Conservation (phyloP, 2,888 invertebrate genomes). For the Tillus elongatus region DNA sequence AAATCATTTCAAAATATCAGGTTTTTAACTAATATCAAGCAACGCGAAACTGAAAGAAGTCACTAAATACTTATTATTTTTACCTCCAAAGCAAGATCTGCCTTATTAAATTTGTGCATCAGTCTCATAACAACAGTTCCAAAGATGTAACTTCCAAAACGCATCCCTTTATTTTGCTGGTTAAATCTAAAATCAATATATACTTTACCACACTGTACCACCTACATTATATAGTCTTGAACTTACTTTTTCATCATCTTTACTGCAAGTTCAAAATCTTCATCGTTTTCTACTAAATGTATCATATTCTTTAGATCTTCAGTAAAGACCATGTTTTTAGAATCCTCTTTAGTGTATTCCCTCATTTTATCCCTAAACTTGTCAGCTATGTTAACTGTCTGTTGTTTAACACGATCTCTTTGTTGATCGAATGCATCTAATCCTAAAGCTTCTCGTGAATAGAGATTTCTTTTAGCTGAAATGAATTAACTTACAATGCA, state of each 20-base stretch:
- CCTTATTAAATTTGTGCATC: conserved; percentile 60
- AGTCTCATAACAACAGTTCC: conserved; percentile 77
- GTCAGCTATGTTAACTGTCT: conserved; percentile 53
- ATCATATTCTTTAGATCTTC: conserved; percentile 79
- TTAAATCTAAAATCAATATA: conserved; percentile 50
- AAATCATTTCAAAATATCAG: too few species aligned
- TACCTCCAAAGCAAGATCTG: conserved; percentile 55
- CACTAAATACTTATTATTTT: conserved; percentile 15
- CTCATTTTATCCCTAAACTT: conserved; percentile 64
- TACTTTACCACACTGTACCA: not conserved
- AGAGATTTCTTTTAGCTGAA: conserved; percentile 44
- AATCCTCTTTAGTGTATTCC: conserved; percentile 48
- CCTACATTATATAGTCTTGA: conserved; percentile 6
- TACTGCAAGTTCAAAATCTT: conserved; percentile 54
- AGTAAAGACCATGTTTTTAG: conserved; percentile 64
- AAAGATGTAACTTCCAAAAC: conserved; percentile 74
- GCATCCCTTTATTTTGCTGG: conserved; percentile 56
- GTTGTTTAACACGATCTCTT: conserved; percentile 48
- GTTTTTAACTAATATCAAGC: too few species aligned
- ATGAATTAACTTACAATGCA: too few species aligned
- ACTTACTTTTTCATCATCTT: conserved; percentile 63
- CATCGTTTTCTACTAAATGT: conserved; percentile 54
- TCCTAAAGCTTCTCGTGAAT: conserved; percentile 51
- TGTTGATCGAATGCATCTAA: conserved; percentile 50
- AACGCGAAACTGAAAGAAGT: too few species aligned